These are phyloP conservation scores for Salvelinus alpinus DNA, from an alignment of 2,113 vertebrate genomes.

Conservation along the genomic window DNA sequence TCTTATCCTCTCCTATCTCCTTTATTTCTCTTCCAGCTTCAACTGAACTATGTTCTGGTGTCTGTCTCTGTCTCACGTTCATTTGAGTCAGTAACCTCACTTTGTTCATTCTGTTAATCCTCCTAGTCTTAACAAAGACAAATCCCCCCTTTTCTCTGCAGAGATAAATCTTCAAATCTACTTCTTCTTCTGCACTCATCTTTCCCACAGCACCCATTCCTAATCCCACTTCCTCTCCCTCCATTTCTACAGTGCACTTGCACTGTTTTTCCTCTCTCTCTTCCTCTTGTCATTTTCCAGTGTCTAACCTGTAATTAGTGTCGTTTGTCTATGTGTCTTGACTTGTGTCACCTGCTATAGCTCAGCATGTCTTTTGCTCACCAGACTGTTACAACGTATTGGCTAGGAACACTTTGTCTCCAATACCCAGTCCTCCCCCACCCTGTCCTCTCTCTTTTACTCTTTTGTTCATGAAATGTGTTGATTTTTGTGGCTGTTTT, in stretches of 20 bases:
- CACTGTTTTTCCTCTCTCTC: not conserved
- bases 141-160: conserved; percentile 42
- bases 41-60: conserved; percentile 11
- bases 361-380: conserved; percentile 13
- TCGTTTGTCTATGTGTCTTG: conserved; percentile 24
- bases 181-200: conserved; percentile 32
- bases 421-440: conserved; percentile 49
- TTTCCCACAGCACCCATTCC: conserved; percentile 30
- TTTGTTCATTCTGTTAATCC: conserved; percentile 55
- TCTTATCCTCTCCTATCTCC: conserved; percentile 18
- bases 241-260: conserved; percentile 10
- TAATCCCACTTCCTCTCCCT: conserved; percentile 2
- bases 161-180: conserved; percentile 42
- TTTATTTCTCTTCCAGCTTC: conserved; percentile 35
- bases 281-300: not conserved
- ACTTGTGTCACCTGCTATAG: conserved; percentile 15
- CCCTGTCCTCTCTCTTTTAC: conserved; percentile 33
- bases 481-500: not conserved
- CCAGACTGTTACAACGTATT: conserved; percentile 2
- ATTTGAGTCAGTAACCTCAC: conserved; percentile 44
- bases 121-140: conserved; percentile 52
- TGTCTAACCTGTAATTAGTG: conserved; percentile 17
- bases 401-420: not conserved
- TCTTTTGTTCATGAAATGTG: not conserved
- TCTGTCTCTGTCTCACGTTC: conserved; percentile 31